A percentile compares a stretch with the other conserved stretches of the same genome.
Evolutionary conservation across 2,888 invertebrate genomes (phyloP).

Genomic region (Eurytoma californica): DNA sequence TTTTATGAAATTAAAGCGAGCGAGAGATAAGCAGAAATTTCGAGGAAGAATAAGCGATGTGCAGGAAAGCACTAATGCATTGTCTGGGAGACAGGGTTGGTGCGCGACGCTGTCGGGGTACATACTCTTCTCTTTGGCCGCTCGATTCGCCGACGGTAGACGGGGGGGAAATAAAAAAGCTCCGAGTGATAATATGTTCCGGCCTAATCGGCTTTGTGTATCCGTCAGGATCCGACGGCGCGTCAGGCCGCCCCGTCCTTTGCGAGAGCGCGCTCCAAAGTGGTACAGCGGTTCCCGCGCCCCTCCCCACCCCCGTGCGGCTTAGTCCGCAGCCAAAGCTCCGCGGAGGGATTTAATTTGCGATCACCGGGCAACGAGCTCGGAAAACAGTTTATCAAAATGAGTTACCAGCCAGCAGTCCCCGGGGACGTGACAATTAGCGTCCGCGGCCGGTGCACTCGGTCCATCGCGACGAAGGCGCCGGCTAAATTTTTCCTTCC

Average conservation of each 20-base stretch:
- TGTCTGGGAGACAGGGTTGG: too few relatives aligned
- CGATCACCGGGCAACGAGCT: constrained; percentile 70
- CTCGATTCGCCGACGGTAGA: too few relatives aligned
- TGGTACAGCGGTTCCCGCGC: constrained; percentile 26
- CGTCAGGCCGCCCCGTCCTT: constrained; percentile 15
- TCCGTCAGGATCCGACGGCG: constrained; percentile 61
- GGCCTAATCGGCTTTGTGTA: constrained; percentile 72
- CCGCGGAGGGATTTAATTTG: constrained; percentile 70
- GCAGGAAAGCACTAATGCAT: too few relatives aligned
- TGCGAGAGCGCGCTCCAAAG: constrained; percentile 25
- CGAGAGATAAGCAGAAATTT: not conserved
- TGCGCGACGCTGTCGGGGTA: too few relatives aligned
- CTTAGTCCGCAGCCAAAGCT: constrained; percentile 35
- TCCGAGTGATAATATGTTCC: constrained; percentile 72
- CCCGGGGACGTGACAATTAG: constrained; percentile 26
- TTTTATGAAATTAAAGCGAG: not conserved
- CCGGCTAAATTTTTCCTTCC: too few relatives aligned
- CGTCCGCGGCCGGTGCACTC: not conserved
- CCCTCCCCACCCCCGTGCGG: constrained; percentile 1
- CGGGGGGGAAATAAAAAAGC: constrained; percentile 58
- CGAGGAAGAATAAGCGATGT: too few relatives aligned
- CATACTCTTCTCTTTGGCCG: too few relatives aligned
- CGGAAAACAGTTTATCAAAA: constrained; percentile 73
- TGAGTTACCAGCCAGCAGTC: constrained; percentile 65
- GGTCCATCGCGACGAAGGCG: too few relatives aligned